A percentile compares a stretch with the other conserved stretches of the same genome.
Conservation (phyloP, 1,140 invertebrate genomes). For the Tetramorium simillimum region DNA sequence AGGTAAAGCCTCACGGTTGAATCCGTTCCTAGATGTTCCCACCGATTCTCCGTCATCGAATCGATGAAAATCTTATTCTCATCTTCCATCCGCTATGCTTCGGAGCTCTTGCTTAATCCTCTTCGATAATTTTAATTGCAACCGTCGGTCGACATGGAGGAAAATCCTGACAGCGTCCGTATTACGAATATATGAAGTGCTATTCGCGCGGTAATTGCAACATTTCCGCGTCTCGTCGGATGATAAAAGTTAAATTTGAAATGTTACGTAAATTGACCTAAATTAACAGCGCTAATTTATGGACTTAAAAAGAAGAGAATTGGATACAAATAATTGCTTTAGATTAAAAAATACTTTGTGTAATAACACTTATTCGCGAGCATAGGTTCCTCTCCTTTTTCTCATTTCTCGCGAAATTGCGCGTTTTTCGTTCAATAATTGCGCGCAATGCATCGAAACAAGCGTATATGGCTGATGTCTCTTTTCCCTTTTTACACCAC, state of each 20-base stretch:
- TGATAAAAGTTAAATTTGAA: not conserved
- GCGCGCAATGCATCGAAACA: not conserved
- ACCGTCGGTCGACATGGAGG: not conserved
- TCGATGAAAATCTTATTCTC: slow-evolving; percentile 61
- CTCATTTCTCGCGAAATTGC: not conserved
- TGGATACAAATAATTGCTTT: slow-evolving; percentile 4
- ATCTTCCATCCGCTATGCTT: slow-evolving; percentile 25
- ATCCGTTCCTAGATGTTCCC: slow-evolving; percentile 28
- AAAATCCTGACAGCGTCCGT: not conserved
- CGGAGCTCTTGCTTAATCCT: slow-evolving; percentile 20
- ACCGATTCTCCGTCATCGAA: slow-evolving; percentile 33
- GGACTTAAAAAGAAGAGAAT: not conserved
- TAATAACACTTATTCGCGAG: not conserved
- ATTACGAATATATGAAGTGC: not conserved
- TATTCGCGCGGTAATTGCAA: slow-evolving; percentile 5
- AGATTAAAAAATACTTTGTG: not conserved
- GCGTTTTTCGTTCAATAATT: not conserved
- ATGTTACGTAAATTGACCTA: not conserved
- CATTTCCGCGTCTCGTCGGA: not conserved
- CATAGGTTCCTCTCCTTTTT: not conserved
- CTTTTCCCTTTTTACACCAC: not conserved
- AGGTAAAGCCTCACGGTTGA: slow-evolving; percentile 51
- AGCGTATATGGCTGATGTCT: not conserved
- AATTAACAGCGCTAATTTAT: not conserved
- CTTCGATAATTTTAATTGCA: slow-evolving; percentile 47